Conservation (phyloP, 2,888 invertebrate species). For the Nomada goodeniana region DNA sequence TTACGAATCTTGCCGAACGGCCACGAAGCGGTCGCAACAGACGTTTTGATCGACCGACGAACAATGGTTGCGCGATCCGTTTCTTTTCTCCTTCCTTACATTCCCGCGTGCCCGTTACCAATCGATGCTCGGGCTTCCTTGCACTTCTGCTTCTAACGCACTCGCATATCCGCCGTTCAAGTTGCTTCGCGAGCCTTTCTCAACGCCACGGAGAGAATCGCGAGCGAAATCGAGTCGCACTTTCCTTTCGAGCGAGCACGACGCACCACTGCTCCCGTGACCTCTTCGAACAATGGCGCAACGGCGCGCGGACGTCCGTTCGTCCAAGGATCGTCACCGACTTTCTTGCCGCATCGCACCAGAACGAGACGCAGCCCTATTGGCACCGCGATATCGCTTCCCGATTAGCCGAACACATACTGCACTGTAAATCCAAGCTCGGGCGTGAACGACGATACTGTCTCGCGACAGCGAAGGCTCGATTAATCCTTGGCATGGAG, state of each 20-base stretch:
- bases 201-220: background rate
- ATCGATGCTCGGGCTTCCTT: slow-evolving; percentile 12
- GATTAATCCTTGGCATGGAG: slow-evolving; percentile 9
- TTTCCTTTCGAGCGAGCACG: slow-evolving; percentile 34
- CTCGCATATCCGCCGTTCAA: slow-evolving; percentile 3
- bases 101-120: slow-evolving; percentile 22
- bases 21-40: slow-evolving; percentile 61
- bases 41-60: slow-evolving; percentile 72
- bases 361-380: slow-evolving; percentile 8
- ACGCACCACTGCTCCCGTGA: slow-evolving; percentile 39
- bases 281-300: slow-evolving; percentile 55
- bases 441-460: background rate
- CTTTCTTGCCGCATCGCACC: slow-evolving; percentile 22
- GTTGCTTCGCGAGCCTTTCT: background rate
- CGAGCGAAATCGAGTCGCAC: slow-evolving; percentile 30
- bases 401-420: slow-evolving; percentile 10
- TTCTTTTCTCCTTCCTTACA: slow-evolving; percentile 40
- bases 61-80: slow-evolving; percentile 67
- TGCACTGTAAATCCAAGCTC: slow-evolving; percentile 49
- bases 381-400: slow-evolving; percentile 7
- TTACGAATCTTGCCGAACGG: slow-evolving; percentile 70
- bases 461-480: background rate
- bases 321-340: slow-evolving; percentile 15
- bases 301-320: slow-evolving; percentile 28
- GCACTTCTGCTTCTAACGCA: slow-evolving; percentile 19